Conservation (phyloP, 2,797 vertebrate species). For the Telmatherina bonti region DNA sequence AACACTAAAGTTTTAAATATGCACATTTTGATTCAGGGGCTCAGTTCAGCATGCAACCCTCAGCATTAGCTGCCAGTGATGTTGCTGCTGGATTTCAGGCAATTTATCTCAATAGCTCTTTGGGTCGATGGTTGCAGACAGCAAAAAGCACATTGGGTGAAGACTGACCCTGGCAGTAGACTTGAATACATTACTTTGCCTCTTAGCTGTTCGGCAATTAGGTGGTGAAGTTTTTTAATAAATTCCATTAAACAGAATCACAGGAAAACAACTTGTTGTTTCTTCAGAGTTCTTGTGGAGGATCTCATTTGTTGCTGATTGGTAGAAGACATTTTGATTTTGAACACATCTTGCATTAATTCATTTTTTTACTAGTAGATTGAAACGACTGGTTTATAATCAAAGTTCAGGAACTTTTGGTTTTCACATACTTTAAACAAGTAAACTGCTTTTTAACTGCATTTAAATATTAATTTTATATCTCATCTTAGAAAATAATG, state of each 20-base stretch:
- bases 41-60: conserved; percentile 36
- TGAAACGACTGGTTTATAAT: too few relatives aligned
- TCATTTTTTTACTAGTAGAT: too few relatives aligned
- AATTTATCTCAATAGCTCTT: conserved; percentile 20
- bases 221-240: conserved; percentile 21
- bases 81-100: conserved; percentile 6
- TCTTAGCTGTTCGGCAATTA: conserved; percentile 29
- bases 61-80: conserved; percentile 22
- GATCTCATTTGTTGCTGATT: neutral
- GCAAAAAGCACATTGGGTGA: conserved; percentile 11
- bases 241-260: neutral
- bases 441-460: too few relatives aligned
- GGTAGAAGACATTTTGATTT: neutral
- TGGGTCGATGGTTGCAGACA: conserved; percentile 30
- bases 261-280: neutral
- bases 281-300: neutral
- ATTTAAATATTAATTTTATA: too few relatives aligned
- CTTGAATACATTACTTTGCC: conserved; percentile 24
- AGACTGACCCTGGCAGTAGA: conserved; percentile 16
- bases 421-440: too few relatives aligned
- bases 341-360: too few relatives aligned
- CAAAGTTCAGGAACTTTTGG: too few relatives aligned
- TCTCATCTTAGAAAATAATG: too few relatives aligned
- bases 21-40: conserved; percentile 36
- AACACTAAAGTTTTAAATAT: conserved; percentile 31